Base-by-base conservation (phyloP, 2,797 vertebrate species). In the Cottoperca gobio region DNA sequence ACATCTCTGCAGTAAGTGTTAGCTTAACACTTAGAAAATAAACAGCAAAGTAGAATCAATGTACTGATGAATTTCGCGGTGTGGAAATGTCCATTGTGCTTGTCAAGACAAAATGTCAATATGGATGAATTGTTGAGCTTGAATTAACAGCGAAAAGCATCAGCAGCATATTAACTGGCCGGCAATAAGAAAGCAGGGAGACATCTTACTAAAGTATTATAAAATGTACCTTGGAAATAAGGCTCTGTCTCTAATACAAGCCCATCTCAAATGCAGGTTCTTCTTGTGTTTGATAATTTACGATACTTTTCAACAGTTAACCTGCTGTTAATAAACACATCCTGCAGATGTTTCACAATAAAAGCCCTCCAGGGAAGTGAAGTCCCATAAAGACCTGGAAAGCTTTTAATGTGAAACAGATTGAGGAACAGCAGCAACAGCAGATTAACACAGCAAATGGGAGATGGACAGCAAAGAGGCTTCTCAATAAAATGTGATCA, bases 281-380 rank as follows among this genome's bases (percentile, higher is more conserved):
- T 37, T 19, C 21, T 12, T 63, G 53, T 12, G 23, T 64, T 19
- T 54, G 17, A 66, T 49, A 33, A 61, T 55, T 37, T 23, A 64
- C 2, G 1, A 33, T 14, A 21, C 24, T 81, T 74, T 61, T 45
- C 23, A 49, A 26, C 26, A 53, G 53, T 75, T 52, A 46, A 74
- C 42, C 35, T 64, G 55, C 26, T 68, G 65, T 81, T 70, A 73
- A 82, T 70, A 70, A 60, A 58, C 26, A n/a, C 4, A 17, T 67
- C 31, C 68, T 73, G 61, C 77, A 83, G 57, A 73, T 85, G 69
- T 87, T 81, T 81, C 79, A 70, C 65, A 78, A 67, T 81, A 57
- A 80, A 83, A 66, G 73, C 62, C 28, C 61, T 68, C 61, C 10
- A 6, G 73, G 67, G 61, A 78, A 35, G 57, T 28, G 35, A 26